Conservation (phyloP, 1,140 invertebrate genomes). For the Drosophila triauraria region DNA sequence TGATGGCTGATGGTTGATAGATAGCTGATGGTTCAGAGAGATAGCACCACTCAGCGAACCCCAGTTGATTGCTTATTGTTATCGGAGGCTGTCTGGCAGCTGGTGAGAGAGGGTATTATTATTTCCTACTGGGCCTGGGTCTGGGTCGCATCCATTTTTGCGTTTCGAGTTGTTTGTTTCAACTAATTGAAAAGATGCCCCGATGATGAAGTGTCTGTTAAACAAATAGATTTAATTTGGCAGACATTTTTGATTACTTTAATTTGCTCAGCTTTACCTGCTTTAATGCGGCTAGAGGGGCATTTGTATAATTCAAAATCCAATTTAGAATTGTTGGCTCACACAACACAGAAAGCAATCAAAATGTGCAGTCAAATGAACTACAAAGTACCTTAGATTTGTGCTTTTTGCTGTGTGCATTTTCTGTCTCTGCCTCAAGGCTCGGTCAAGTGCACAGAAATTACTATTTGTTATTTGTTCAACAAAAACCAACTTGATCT, state of each 20-base stretch:
- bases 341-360: slow-evolving; percentile 23
- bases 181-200: slow-evolving; percentile 50
- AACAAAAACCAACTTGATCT: slow-evolving; percentile 12
- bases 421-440: slow-evolving; percentile 3
- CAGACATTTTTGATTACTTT: slow-evolving; percentile 34
- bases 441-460: background rate
- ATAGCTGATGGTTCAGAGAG: slow-evolving; percentile 23
- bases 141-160: background rate
- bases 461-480: slow-evolving; percentile 3
- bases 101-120: slow-evolving; percentile 10
- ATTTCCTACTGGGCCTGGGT: slow-evolving; percentile 7
- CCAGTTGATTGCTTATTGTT: slow-evolving; percentile 61
- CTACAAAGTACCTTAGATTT: slow-evolving; percentile 21
- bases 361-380: slow-evolving; percentile 35
- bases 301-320: slow-evolving; percentile 22
- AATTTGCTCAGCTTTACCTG: slow-evolving; percentile 21
- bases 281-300: background rate
- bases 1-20: slow-evolving; percentile 52
- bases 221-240: slow-evolving; percentile 54
- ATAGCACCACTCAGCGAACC: slow-evolving; percentile 37
- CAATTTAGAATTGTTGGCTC: slow-evolving; percentile 17
- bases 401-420: slow-evolving; percentile 18
- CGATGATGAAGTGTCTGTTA: slow-evolving; percentile 41
- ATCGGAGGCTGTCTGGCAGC: slow-evolving; percentile 15
- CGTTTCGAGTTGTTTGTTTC: slow-evolving; percentile 50